Evolutionary conservation across 2,113 vertebrate species (phyloP), one percentile per base, ranked within the genome.

Genomic region (Pseudorasbora parva): DNA sequence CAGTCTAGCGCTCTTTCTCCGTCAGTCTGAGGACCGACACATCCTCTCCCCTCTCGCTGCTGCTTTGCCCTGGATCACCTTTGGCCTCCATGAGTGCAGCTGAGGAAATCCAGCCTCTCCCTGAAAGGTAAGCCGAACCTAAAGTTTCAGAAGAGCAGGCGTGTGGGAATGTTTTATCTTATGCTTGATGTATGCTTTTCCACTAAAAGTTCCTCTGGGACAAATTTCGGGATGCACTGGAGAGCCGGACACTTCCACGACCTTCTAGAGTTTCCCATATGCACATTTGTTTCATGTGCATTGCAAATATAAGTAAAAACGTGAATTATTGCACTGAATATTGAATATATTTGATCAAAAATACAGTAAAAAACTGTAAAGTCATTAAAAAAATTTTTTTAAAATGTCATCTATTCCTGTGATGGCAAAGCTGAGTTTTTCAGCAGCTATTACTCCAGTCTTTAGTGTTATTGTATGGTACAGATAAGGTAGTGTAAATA

Each of bases 91-190:
- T 79, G 83, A 84, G 41, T 72, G 41, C 66, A 37, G 8, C 83
- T 84, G 83, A 79, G 83, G 75, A 62, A 45, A 79, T 33, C 33
- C 76, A 25, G 66, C 45, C 51, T 84, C 49, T 84, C 75, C 83
- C 76, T 62, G 64, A 21, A 84, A 84, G 83, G 83, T 79, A 84
- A 79, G 83, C 47, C 9, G n/a, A 45, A 27, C 68, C 68, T 60
- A 17, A 21, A 69, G 78, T 37, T 6, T 41, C 17, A 41, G 30
- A 33, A 49, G 17, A 59, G 19, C 19, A 11, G 33, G 51, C 51
- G 21, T 54, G 51, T 21, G 51, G 6, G 33, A 15, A 23, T 59
- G 54, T 37, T 56, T 76, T 14, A 37, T 33, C 15, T 7, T 5
- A 81, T 51, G 41, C 33, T 72, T 23, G 27, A n/a, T 37, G 30